Conservation (phyloP, 2,113 vertebrate genomes). For the Ardeotis arabs region DNA sequence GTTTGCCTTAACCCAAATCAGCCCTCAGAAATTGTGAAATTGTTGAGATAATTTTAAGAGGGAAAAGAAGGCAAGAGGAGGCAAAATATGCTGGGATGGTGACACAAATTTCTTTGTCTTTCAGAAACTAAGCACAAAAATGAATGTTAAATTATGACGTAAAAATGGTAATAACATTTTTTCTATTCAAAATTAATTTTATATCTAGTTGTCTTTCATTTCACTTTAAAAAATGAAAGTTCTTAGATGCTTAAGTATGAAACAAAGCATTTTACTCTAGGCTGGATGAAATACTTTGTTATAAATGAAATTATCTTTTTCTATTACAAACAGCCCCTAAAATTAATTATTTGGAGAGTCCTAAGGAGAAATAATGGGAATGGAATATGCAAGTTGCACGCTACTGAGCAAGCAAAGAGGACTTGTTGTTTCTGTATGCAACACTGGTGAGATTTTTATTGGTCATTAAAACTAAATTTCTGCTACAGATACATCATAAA, state of each 20-base stretch:
- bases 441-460: not conserved
- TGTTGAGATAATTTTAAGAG: not conserved
- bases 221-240: not conserved
- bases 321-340: not conserved
- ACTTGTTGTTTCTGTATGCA: not conserved
- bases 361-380: slow-evolving; percentile 22
- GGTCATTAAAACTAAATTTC: not conserved
- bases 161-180: not conserved
- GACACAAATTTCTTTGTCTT: not conserved
- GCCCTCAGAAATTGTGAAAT: not conserved
- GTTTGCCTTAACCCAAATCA: not conserved
- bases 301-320: slow-evolving; percentile 2
- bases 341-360: slow-evolving; percentile 20
- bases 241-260: not conserved
- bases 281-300: not conserved
- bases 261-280: not conserved
- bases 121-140: not conserved
- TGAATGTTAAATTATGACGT: not conserved
- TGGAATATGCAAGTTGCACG: not conserved
- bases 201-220: not conserved
- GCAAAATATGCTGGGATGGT: not conserved
- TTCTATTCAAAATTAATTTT: not conserved
- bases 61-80: not conserved
- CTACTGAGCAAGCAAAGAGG: not conserved
- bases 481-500: not conserved